These are phyloP conservation scores for Limnothrissa miodon DNA, from an alignment of 2,113 vertebrate genomes.

Conservation along the genomic window DNA sequence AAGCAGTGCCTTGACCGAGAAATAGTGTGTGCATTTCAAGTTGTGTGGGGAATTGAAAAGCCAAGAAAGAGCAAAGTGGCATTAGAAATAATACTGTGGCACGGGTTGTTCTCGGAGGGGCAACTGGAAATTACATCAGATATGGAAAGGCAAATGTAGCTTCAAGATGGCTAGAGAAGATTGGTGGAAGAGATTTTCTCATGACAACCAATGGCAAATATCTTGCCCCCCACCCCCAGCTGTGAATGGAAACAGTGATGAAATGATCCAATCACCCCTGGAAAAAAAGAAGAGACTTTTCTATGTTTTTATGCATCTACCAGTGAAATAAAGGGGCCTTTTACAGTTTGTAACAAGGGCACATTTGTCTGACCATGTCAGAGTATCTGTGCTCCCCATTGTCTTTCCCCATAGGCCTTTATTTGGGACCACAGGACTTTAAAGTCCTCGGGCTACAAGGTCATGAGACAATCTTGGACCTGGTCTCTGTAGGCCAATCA, in stretches of 20 bases:
- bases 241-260: conserved; percentile 34
- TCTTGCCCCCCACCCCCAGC: conserved; percentile 29
- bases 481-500: conserved; percentile 46
- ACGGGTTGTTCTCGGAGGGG: conserved; percentile 21
- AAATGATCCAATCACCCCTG: conserved; percentile 35
- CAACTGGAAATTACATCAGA: conserved; percentile 46
- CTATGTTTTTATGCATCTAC: conserved; percentile 33
- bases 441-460: conserved; percentile 54
- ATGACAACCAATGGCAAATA: conserved; percentile 42
- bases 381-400: conserved; percentile 59
- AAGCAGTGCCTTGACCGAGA: background rate
- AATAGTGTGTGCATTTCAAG: conserved; percentile 25
- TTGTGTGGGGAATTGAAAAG: conserved; percentile 27
- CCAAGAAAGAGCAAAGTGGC: conserved; percentile 45
- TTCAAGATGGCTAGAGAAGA: conserved; percentile 24
- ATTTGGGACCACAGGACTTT: conserved; percentile 50
- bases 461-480: conserved; percentile 58
- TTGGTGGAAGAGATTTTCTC: conserved; percentile 38
- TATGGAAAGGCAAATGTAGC: conserved; percentile 32
- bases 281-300: conserved; percentile 33
- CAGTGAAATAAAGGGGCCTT: conserved; percentile 51
- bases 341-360: conserved; percentile 48
- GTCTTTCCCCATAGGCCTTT: conserved; percentile 55
- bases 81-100: conserved; percentile 51
- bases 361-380: conserved; percentile 61